Percentiles rank a stretch among this genome's conserved stretches.
Conservation (phyloP, 1,140 invertebrate genomes). For the Octopus sinensis region DNA sequence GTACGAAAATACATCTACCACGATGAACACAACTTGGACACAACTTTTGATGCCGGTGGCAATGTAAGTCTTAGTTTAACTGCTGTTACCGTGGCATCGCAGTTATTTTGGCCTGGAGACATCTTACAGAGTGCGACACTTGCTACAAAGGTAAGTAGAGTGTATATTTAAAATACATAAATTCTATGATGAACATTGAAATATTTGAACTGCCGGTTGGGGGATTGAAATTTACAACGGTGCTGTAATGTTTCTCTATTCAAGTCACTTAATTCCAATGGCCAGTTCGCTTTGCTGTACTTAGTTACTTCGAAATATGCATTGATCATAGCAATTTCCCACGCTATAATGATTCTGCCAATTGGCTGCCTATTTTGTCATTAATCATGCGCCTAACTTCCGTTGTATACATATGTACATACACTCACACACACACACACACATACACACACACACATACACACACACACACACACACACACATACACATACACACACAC, state of each 20-base stretch:
- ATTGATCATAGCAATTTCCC: neutral
- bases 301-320: neutral
- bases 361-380: constrained; percentile 10
- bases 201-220: neutral
- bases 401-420: neutral
- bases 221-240: neutral
- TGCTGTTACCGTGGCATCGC: constrained; percentile 49
- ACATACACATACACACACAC: neutral
- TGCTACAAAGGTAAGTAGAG: constrained; percentile 43
- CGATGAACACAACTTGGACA: constrained; percentile 53
- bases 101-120: constrained; percentile 50
- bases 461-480: neutral
- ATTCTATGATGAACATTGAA: neutral
- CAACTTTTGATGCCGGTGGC: constrained; percentile 57
- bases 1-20: constrained; percentile 50
- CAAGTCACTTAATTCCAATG: neutral
- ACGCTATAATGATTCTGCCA: neutral
- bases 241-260: neutral
- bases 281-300: neutral
- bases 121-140: constrained; percentile 51
- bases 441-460: neutral
- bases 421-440: neutral
- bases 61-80: constrained; percentile 49
- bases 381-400: neutral
- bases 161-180: neutral